Evolutionary conservation across 2,797 vertebrate species (phyloP).

Genomic region (Lerista edwardsae): DNA sequence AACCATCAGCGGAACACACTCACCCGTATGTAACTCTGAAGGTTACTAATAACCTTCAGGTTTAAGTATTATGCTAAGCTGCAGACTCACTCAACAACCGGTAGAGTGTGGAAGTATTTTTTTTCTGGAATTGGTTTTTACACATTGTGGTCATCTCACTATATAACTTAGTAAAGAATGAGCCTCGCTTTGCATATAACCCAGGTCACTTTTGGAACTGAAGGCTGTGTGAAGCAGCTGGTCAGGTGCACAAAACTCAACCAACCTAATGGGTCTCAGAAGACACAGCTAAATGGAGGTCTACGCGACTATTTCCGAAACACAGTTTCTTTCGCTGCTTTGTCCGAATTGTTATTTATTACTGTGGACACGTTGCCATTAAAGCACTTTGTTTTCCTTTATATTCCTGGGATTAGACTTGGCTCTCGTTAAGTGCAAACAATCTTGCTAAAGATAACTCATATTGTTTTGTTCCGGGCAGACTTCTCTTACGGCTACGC

Average conservation of each 20-base stretch:
- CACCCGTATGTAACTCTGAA: not conserved
- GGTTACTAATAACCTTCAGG: too few relatives aligned
- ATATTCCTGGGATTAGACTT: conserved; percentile 55
- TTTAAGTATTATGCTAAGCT: not conserved
- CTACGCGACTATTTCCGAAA: not conserved
- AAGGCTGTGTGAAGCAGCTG: not conserved
- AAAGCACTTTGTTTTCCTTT: conserved; percentile 55
- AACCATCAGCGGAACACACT: not conserved
- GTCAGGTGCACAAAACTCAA: not conserved
- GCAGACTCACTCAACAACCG: not conserved
- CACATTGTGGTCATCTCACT: too few relatives aligned
- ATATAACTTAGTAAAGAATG: not conserved
- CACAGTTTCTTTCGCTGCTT: not conserved
- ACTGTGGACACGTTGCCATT: conserved; percentile 47
- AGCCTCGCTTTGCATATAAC: not conserved
- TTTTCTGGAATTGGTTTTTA: not conserved
- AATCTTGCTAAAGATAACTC: conserved; percentile 46
- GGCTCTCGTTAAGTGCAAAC: conserved; percentile 45
- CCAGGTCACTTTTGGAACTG: not conserved
- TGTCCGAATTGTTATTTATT: conserved; percentile 31
- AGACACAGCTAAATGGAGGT: not conserved
- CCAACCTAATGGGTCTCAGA: not conserved
- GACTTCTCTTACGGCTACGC: not conserved
- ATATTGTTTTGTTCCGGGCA: conserved; percentile 1
- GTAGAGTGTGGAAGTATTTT: not conserved